Evolutionary conservation across 2,888 invertebrate species (phyloP), one percentile per base, ranked within the genome.

Genomic region (Branchinecta sandiegonensis): DNA sequence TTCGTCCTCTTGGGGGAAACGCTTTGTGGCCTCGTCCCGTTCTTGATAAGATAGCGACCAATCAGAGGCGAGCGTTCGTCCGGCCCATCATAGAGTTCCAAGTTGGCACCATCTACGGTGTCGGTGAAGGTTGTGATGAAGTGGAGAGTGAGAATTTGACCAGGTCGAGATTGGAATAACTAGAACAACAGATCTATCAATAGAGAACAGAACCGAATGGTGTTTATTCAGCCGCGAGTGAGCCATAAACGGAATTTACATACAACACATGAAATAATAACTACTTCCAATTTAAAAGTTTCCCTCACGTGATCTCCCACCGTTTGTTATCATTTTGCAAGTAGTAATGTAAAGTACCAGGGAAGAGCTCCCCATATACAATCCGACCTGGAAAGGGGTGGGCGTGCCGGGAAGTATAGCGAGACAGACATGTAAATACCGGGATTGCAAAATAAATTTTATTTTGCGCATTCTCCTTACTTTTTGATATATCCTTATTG

Each of bases 1-100:
- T 87, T 85, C 74, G 89, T 88, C 70, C 85, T 82, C 0, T 87
- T 87, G 6, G 91, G 88, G 6, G 91, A 89, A 12, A 93, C 84
- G 75, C 90, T 90, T 77, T 94, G 93, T 0, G 93, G 92, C 74
- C 92, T 81, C 0, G 94, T 92, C 70, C 85, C 85, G 77, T 96
- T 96, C 74, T 86, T 82, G 66, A 95, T 84, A 68, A 81, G 81
- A 76, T 93, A 86, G 0, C 81, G 79, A 23, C 86, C 84, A 64
- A 94, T 75, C 46, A 89, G 78, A 72, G 86, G 85, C 73, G 89
- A 87, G 69, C 84, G 83, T 0, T 81, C 77, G 46, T 86, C 85
- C 63, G 86, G 81, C 10, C 91, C 92, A 75, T 92, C 92, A 76
- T 86, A 89, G 65, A 93, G 81, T 76, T 86, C 86, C 69, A 93